Percentiles rank a stretch among this genome's conserved stretches.
Conservation (phyloP, 30 jellyfish, hydroid and myxozoan species). For the Morbakka virulenta region DNA sequence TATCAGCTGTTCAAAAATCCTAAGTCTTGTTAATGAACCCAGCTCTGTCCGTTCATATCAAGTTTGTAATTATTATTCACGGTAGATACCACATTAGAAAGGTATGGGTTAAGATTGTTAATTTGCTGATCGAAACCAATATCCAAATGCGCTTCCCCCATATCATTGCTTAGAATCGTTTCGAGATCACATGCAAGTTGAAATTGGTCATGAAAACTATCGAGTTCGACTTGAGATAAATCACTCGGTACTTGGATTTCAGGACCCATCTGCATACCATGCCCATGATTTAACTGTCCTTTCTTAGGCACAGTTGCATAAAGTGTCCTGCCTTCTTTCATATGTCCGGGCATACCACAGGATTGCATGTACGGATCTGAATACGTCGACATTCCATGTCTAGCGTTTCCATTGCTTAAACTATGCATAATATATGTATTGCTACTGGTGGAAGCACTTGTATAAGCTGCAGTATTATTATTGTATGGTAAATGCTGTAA, state of each 20-base stretch:
- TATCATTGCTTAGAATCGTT: constrained; percentile 78
- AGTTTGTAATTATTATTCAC: constrained; percentile 46
- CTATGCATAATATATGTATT: background rate
- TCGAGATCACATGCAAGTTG: constrained; percentile 93
- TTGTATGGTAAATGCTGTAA: constrained; percentile 62
- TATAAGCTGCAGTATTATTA: constrained; percentile 15
- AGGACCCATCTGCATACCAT: constrained; percentile 57
- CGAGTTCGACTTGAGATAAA: constrained; percentile 80
- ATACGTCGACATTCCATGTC: constrained; percentile 11
- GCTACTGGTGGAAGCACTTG: background rate
- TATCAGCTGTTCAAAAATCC: too few species aligned
- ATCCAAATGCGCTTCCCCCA: constrained; percentile 77
- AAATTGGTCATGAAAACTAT: constrained; percentile 81
- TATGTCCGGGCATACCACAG: constrained; percentile 18
- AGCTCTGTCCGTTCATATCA: constrained; percentile 68
- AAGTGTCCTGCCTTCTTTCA: constrained; percentile 29
- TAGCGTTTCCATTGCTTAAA: background rate
- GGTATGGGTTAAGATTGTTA: background rate
- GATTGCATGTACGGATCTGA: constrained; percentile 61
- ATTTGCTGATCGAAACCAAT: constrained; percentile 28
- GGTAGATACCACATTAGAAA: constrained; percentile 4
- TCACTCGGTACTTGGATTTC: constrained; percentile 87
- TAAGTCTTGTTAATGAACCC: constrained; percentile 89
- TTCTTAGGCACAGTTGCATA: background rate
- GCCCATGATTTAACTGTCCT: background rate